phyloP scores from a whole-genome alignment of 1,140 invertebrate genomes.

The Chymomyza costata region DNA sequence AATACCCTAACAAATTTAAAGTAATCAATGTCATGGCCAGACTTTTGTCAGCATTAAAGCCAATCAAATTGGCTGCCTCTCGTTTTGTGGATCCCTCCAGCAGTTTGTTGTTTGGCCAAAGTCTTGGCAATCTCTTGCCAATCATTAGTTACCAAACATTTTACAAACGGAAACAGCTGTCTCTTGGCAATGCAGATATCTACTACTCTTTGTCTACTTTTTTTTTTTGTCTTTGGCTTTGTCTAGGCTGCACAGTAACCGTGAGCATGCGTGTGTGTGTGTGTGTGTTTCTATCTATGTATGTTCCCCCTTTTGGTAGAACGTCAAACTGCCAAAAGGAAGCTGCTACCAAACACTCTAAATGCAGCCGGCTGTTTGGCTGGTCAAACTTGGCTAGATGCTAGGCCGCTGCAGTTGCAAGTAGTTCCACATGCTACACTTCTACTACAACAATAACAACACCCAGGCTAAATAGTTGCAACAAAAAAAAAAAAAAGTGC shows the following conservation, averaged over 20 bases:
- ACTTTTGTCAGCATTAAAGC: not conserved
- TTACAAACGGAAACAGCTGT: conserved; percentile 72
- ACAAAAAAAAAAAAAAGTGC: conserved; percentile 15
- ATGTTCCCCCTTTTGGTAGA: too few species aligned
- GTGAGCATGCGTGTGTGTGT: conserved; percentile 19
- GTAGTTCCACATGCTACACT: conserved; percentile 43
- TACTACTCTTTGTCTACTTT: not conserved
- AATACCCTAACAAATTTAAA: conserved; percentile 53
- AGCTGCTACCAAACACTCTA: conserved; percentile 69
- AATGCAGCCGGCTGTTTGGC: conserved; percentile 47
- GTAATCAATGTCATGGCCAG: conserved; percentile 57
- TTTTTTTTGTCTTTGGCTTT: too few species aligned
- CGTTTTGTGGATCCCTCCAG: too few species aligned
- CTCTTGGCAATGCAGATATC: conserved; percentile 43
- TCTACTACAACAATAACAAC: conserved; percentile 35
- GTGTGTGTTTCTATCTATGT: conserved; percentile 6
- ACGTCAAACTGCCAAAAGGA: conserved; percentile 64
- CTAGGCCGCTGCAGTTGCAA: conserved; percentile 21
- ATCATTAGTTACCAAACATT: conserved; percentile 62
- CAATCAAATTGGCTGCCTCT: not conserved
- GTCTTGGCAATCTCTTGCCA: conserved; percentile 63
- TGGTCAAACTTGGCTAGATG: conserved; percentile 43
- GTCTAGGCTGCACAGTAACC: too few species aligned
- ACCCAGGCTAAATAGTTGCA: conserved; percentile 51
- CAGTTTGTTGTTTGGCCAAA: not conserved